Evolutionary conservation across 2,888 invertebrate species (phyloP).

Genomic region (Spisula subtruncata): DNA sequence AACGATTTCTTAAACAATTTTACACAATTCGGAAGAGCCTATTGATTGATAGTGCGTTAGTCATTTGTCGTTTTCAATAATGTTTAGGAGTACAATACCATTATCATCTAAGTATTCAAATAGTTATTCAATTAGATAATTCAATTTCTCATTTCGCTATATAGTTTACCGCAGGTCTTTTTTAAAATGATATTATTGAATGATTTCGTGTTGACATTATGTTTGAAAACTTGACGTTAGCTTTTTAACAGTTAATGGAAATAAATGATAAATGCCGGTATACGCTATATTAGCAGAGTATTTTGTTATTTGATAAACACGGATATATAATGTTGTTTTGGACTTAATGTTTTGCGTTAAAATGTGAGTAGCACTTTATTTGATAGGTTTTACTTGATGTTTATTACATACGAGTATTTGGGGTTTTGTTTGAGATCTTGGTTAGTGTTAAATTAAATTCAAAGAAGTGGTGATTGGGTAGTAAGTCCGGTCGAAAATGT

Average conservation of each 20-base stretch:
- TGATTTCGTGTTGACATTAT: background rate
- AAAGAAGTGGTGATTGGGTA: too few relatives aligned
- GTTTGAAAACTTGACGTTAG: background rate
- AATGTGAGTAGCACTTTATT: too few relatives aligned
- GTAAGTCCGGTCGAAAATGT: too few relatives aligned
- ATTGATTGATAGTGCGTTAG: background rate
- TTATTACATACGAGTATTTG: too few relatives aligned
- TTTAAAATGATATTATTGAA: background rate
- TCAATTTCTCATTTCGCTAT: background rate
- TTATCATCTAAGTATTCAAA: background rate
- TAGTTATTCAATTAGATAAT: background rate
- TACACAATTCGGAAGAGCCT: background rate
- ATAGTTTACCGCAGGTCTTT: background rate
- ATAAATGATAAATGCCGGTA: background rate
- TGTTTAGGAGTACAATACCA: background rate
- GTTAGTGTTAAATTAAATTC: too few relatives aligned
- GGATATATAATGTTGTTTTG: too few relatives aligned
- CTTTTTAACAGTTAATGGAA: constrained; percentile 9
- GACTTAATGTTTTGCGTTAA: too few relatives aligned
- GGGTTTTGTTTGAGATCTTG: too few relatives aligned
- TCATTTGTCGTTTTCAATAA: background rate
- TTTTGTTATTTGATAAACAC: too few relatives aligned
- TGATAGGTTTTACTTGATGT: too few relatives aligned
- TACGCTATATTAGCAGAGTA: too few relatives aligned
- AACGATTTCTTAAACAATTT: background rate